phyloP scores from a whole-genome alignment of 1,140 invertebrate species.

The Oncopeltus fasciatus region DNA sequence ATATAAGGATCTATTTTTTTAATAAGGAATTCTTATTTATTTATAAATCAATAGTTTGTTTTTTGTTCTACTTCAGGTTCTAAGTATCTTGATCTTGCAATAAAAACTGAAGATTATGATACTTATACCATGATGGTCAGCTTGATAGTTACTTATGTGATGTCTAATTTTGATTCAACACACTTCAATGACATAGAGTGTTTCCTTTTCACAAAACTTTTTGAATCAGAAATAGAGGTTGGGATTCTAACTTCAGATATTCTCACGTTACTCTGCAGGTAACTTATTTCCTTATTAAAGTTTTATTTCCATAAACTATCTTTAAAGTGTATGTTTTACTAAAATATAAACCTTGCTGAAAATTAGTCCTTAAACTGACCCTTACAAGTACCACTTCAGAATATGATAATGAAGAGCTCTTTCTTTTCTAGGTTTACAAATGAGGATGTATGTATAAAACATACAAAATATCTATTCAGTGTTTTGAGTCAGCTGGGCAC shows the following conservation, averaged over 20 bases:
- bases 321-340: too few relatives aligned
- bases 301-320: too few relatives aligned
- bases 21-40: too few relatives aligned
- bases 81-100: not conserved
- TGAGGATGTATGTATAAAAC: not conserved
- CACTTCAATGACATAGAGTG: not conserved
- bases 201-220: not conserved
- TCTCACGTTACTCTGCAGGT: not conserved
- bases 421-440: not conserved
- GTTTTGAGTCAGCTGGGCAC: not conserved
- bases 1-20: too few relatives aligned
- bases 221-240: not conserved
- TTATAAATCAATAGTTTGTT: too few relatives aligned
- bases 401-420: too few relatives aligned
- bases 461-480: not conserved
- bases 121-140: not conserved
- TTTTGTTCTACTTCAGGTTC: not conserved
- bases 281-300: too few relatives aligned
- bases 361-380: too few relatives aligned
- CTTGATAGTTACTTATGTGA: not conserved
- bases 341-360: too few relatives aligned
- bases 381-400: too few relatives aligned
- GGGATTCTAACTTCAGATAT: not conserved
- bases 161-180: not conserved
- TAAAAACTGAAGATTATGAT: not conserved